Percentiles rank a stretch among this genome's conserved stretches.
Conservation (phyloP, 2,797 vertebrate genomes). For the Lindbergichthys nudifrons region DNA sequence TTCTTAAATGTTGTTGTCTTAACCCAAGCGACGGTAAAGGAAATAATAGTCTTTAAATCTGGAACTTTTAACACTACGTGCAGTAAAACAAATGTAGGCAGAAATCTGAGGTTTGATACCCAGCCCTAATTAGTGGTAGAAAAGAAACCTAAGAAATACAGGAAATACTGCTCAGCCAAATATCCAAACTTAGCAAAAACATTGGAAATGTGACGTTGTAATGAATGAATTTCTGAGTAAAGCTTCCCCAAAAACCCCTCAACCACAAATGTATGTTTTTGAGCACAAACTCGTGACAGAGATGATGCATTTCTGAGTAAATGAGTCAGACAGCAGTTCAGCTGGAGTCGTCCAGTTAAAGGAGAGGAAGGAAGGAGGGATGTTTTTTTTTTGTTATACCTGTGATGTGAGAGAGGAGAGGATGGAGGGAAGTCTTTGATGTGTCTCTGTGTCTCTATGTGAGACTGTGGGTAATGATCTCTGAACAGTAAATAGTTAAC, state of each 20-base stretch:
- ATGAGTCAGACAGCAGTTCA: conserved; percentile 82
- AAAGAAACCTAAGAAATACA: conserved; percentile 17
- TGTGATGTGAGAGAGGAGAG: conserved; percentile 55
- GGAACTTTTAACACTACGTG: too few species aligned
- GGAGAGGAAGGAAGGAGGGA: conserved; percentile 52
- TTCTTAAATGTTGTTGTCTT: too few species aligned
- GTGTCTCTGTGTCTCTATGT: conserved; percentile 52
- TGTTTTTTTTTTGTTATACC: conserved; percentile 38
- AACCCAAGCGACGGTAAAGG: too few species aligned
- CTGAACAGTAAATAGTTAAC: conserved; percentile 71
- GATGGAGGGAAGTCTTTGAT: conserved; percentile 39
- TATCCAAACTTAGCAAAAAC: conserved; percentile 10
- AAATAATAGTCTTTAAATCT: too few species aligned
- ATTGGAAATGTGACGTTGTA: conserved; percentile 24
- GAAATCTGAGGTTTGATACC: conserved; percentile 6
- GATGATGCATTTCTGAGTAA: conserved; percentile 44
- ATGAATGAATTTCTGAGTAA: conserved; percentile 12
- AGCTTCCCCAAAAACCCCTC: not conserved
- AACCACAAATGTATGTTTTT: conserved; percentile 16
- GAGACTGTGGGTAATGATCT: conserved; percentile 51
- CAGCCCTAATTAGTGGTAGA: conserved; percentile 47
- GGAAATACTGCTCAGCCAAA: conserved; percentile 6
- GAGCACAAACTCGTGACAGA: conserved; percentile 16
- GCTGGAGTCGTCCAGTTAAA: conserved; percentile 83
- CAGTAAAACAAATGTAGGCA: too few species aligned